A percentile compares a stretch with the other conserved stretches of the same genome.
These are phyloP conservation scores for Typhlomys cinereus DNA, from an alignment of 2,113 vertebrate genomes.

Conservation along the genomic window DNA sequence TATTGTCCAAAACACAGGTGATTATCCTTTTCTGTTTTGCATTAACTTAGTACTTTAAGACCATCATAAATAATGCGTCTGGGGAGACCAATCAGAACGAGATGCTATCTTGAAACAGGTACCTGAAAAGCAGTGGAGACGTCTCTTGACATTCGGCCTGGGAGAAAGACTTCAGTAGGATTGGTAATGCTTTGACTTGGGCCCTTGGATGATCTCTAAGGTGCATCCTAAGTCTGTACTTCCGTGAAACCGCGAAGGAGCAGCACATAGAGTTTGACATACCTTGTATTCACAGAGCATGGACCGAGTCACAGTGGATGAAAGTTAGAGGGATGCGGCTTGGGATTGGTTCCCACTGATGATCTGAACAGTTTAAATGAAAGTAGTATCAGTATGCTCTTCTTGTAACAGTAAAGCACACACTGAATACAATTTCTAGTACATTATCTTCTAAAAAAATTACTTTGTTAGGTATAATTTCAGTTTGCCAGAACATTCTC, in stretches of 20 bases:
- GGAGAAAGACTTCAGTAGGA: not conserved
- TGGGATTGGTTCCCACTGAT: not conserved
- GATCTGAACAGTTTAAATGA: not conserved
- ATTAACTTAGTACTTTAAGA: not conserved
- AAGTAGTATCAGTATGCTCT: not conserved
- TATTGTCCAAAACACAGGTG: conserved; percentile 17
- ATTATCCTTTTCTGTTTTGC: conserved; percentile 40
- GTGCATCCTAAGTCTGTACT: conserved; percentile 46
- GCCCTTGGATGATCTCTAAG: conserved; percentile 26
- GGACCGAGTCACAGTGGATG: not conserved
- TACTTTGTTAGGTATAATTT: conserved; percentile 18
- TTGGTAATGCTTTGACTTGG: not conserved
- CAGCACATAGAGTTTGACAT: not conserved
- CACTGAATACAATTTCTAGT: not conserved
- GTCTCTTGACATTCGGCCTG: conserved; percentile 33
- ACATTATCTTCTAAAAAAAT: not conserved
- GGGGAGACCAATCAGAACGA: conserved; percentile 26
- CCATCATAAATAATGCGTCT: not conserved
- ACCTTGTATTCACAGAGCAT: not conserved
- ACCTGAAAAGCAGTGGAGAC: conserved; percentile 44
- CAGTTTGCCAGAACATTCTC: conserved; percentile 21
- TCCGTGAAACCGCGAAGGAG: conserved; percentile 25
- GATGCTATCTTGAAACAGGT: conserved; percentile 41
- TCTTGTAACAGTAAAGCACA: not conserved
- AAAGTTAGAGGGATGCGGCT: not conserved